Evolutionary conservation across 2,888 invertebrate species (phyloP).

Genomic region (Macropis europaea): DNA sequence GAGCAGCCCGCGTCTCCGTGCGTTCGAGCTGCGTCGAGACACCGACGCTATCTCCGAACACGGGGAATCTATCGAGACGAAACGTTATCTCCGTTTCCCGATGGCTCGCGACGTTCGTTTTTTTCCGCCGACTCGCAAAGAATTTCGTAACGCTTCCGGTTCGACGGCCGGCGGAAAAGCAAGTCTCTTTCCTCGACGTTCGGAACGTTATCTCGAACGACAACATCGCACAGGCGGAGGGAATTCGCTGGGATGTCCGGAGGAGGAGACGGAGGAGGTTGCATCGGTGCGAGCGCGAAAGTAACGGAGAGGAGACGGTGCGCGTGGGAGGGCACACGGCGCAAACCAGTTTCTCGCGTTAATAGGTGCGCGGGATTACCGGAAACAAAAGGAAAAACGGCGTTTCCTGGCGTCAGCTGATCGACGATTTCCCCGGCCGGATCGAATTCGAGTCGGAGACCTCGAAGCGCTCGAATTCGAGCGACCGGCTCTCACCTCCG

Average conservation of each 20-base stretch:
- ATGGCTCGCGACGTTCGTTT: constrained; percentile 15
- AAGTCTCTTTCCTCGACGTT: background rate
- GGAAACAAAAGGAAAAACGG: background rate
- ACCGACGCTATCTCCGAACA: background rate
- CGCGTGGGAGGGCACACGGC: constrained; percentile 30
- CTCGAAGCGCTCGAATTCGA: too few relatives aligned
- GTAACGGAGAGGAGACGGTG: constrained; percentile 24
- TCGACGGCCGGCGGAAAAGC: background rate
- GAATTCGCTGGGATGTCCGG: background rate
- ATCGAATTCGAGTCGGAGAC: too few relatives aligned
- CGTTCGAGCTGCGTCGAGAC: too few relatives aligned
- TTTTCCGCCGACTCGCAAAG: constrained; percentile 15
- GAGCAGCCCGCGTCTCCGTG: too few relatives aligned
- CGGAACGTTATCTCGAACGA: constrained; percentile 11
- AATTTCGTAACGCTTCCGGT: constrained; percentile 35
- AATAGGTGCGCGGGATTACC: constrained; percentile 9
- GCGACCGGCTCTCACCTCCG: too few relatives aligned
- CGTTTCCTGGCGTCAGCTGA: constrained; percentile 18
- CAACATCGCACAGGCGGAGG: background rate
- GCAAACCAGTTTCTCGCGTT: constrained; percentile 44
- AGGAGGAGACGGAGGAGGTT: too few relatives aligned
- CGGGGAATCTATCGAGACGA: constrained; percentile 14
- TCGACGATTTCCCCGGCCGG: constrained; percentile 1
- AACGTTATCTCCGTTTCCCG: constrained; percentile 34
- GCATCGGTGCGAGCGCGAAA: constrained; percentile 22